Conservation (phyloP, 2,113 vertebrate genomes). For the Struthio camelus region DNA sequence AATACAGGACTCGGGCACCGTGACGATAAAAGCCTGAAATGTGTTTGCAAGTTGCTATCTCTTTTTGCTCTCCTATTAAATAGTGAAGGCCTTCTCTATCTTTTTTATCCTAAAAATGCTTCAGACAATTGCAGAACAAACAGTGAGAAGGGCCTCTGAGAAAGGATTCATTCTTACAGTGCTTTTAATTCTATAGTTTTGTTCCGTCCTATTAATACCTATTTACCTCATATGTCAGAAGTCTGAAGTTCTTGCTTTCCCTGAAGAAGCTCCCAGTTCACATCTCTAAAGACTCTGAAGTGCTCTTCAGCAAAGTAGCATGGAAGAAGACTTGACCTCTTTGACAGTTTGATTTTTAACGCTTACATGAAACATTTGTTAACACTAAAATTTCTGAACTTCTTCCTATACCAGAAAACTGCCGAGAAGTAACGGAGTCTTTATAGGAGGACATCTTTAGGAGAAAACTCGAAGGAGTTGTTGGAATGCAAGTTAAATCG, state of each 20-base stretch:
- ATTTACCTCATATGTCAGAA: neutral
- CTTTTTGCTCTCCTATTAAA: neutral
- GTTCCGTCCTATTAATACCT: neutral
- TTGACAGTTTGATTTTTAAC: neutral
- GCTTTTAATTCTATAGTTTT: neutral
- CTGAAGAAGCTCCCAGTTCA: neutral
- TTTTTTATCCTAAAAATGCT: neutral
- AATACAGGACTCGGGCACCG: neutral
- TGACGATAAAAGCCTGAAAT: neutral
- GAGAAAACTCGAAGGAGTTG: neutral
- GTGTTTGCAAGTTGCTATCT: neutral
- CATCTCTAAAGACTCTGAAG: neutral
- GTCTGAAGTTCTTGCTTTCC: neutral
- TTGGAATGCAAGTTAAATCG: neutral
- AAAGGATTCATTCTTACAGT: neutral
- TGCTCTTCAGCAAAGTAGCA: neutral
- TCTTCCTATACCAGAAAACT: neutral
- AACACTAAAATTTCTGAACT: neutral
- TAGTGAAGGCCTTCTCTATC: neutral
- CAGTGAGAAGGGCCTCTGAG: neutral
- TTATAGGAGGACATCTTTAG: neutral
- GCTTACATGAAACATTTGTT: neutral
- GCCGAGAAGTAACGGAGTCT: rapidly evolving
- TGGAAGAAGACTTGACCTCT: neutral
- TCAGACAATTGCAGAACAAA: neutral